phyloP scores from a whole-genome alignment of 1,140 invertebrate genomes.

The Rhynchophorus ferrugineus region DNA sequence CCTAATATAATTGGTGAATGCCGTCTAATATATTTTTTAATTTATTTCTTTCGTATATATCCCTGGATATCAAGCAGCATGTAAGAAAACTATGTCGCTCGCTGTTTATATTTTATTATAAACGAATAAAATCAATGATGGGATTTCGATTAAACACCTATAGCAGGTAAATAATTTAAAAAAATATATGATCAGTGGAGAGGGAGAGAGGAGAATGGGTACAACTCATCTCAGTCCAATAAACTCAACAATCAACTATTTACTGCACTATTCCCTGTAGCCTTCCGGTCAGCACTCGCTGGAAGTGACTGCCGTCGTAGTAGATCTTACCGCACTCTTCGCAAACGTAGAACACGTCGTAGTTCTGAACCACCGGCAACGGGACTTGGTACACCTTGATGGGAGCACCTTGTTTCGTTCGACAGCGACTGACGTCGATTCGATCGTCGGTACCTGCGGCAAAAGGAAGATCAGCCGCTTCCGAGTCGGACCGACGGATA shows the following conservation, averaged over 20 bases:
- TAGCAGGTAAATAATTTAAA: constrained; percentile 1
- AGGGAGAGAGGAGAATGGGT: background rate
- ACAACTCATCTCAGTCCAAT: background rate
- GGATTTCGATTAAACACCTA: background rate
- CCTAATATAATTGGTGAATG: no score
- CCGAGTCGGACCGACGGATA: no score
- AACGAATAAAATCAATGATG: no score
- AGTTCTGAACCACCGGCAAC: constrained; percentile 41
- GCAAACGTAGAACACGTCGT: constrained; percentile 53
- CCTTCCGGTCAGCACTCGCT: constrained; percentile 39
- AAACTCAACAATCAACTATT: background rate
- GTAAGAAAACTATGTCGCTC: no score
- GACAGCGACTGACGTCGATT: constrained; percentile 37
- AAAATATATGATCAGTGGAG: no score
- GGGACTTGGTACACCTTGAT: constrained; percentile 49
- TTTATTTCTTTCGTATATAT: no score
- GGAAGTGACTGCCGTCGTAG: constrained; percentile 56
- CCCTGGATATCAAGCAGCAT: no score
- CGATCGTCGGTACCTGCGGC: constrained; percentile 36
- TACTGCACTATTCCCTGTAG: constrained; percentile 39
- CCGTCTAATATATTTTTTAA: no score
- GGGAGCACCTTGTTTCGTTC: constrained; percentile 39
- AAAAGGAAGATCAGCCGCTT: no score
- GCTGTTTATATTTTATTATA: no score
- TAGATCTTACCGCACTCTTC: constrained; percentile 57